These are phyloP conservation scores for Campoletis raptor DNA, from an alignment of 2,888 invertebrate genomes.

Conservation along the genomic window DNA sequence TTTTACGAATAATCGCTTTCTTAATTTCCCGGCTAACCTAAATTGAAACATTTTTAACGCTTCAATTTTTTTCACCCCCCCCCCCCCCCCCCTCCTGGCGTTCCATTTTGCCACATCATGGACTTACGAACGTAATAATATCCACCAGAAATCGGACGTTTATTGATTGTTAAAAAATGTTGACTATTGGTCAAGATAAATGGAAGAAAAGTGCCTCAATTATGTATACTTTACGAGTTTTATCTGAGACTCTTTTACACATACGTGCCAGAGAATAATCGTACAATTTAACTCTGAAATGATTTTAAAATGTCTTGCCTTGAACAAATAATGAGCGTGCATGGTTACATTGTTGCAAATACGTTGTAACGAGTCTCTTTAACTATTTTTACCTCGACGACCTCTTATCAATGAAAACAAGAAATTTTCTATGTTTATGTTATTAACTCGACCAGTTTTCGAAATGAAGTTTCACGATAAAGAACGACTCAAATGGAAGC, in stretches of 20 bases:
- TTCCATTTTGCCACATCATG: background rate
- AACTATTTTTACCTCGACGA: background rate
- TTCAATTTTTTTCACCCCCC: background rate
- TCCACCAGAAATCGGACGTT: background rate
- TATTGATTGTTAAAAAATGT: background rate
- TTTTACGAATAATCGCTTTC: background rate
- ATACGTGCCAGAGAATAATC: background rate
- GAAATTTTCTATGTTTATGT: background rate
- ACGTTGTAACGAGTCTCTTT: background rate
- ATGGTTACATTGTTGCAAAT: background rate
- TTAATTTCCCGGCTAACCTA: background rate
- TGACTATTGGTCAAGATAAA: background rate
- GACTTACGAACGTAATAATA: background rate
- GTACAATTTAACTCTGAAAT: background rate
- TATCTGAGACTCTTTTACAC: slow-evolving; percentile 1
- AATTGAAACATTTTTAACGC: background rate
- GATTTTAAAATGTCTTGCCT: background rate
- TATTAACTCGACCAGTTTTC: background rate
- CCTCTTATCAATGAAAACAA: background rate
- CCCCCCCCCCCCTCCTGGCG: background rate
- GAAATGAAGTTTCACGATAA: background rate
- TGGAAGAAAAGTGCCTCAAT: background rate
- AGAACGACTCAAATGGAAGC: background rate
- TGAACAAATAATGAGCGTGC: background rate
- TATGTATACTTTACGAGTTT: background rate